These are phyloP conservation scores for Ptychoptera albimana DNA, from an alignment of 2,888 invertebrate genomes.

Conservation along the genomic window DNA sequence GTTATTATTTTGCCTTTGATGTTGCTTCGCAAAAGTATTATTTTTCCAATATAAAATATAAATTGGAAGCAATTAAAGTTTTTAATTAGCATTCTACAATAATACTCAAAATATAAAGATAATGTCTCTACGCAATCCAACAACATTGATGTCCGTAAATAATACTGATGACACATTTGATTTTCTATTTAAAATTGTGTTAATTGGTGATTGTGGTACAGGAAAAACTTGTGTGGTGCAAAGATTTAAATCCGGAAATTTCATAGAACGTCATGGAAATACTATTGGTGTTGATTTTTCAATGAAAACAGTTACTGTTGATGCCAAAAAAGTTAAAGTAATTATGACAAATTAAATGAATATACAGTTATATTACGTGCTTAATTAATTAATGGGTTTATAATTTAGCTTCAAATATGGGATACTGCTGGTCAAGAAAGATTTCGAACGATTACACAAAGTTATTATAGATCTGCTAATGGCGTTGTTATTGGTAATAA, in stretches of 20 bases:
- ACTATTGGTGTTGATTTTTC: constrained; percentile 98
- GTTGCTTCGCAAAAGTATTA: too few relatives aligned
- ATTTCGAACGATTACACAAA: constrained; percentile 92
- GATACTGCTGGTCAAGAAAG: constrained; percentile 95
- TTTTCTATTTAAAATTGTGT: constrained; percentile 86
- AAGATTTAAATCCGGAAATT: constrained; percentile 88
- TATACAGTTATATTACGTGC: constrained; percentile 1
- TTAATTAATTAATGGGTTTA: constrained; percentile 2
- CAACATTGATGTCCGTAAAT: constrained; percentile 56
- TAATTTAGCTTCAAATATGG: constrained; percentile 62
- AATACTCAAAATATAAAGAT: constrained; percentile 12
- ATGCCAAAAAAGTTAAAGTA: constrained; percentile 92
- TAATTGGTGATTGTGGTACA: constrained; percentile 82
- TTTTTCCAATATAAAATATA: too few relatives aligned
- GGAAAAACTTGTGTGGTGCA: constrained; percentile 94
- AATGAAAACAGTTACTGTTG: constrained; percentile 90
- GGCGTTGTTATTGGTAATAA: constrained; percentile 75
- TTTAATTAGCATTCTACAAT: too few relatives aligned
- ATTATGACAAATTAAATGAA: constrained; percentile 2
- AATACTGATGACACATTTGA: constrained; percentile 66
- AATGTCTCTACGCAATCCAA: constrained; percentile 61
- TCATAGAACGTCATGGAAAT: constrained; percentile 86
- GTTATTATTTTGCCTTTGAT: too few relatives aligned
- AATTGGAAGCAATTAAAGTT: too few relatives aligned
- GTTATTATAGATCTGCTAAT: constrained; percentile 92